These are phyloP conservation scores for Coregonus suidteri DNA, from an alignment of 2,797 vertebrate genomes.

Conservation along the genomic window DNA sequence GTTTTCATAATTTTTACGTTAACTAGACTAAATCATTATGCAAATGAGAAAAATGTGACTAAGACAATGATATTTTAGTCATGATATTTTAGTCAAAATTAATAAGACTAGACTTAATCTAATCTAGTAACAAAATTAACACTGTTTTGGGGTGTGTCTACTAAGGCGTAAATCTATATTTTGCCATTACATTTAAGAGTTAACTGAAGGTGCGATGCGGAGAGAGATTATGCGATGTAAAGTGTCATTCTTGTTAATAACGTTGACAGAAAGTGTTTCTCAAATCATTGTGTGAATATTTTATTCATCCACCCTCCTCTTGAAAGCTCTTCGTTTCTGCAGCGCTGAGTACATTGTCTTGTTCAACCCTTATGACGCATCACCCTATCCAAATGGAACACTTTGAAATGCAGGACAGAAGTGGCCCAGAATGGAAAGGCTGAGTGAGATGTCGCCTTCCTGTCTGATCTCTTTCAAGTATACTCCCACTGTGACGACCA, in stretches of 20 bases:
- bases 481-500: not conserved
- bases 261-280: not conserved
- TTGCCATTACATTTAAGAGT: too few relatives aligned
- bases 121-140: too few relatives aligned
- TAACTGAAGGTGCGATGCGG: not conserved
- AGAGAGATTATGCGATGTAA: not conserved
- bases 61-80: too few relatives aligned
- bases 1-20: too few relatives aligned
- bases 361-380: not conserved
- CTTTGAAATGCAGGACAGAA: conserved; percentile 2
- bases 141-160: too few relatives aligned
- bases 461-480: conserved; percentile 10
- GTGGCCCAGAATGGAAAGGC: not conserved
- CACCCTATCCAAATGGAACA: not conserved
- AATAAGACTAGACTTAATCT: too few relatives aligned
- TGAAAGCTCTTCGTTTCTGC: not conserved
- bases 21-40: too few relatives aligned
- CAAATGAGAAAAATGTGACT: too few relatives aligned
- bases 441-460: conserved; percentile 1
- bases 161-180: too few relatives aligned
- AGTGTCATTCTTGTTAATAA: not conserved
- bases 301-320: not conserved
- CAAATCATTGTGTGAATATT: not conserved
- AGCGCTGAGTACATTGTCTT: conserved; percentile 4
- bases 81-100: too few relatives aligned